These are phyloP conservation scores for Platalea minor DNA, from an alignment of 2,797 vertebrate species.

Conservation along the genomic window DNA sequence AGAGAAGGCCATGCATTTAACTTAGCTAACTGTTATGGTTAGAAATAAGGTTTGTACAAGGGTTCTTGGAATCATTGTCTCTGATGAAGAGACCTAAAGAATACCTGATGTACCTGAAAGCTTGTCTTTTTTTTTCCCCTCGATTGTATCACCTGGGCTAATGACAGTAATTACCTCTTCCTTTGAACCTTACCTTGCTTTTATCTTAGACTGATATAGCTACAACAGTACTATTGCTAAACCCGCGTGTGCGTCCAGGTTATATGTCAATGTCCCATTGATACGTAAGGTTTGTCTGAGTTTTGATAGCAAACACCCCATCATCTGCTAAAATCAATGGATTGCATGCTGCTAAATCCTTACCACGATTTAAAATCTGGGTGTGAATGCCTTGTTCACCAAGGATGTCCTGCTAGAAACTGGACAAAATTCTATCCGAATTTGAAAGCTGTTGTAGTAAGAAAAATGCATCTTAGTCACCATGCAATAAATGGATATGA, in stretches of 20 bases:
- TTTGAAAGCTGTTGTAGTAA: background rate
- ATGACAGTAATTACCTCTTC: background rate
- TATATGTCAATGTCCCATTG: rapidly evolving
- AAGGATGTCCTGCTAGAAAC: background rate
- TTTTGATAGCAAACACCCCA: background rate
- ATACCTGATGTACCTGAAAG: background rate
- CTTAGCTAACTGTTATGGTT: background rate
- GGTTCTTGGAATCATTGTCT: background rate
- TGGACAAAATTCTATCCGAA: background rate
- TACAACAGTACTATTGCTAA: background rate
- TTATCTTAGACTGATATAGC: background rate
- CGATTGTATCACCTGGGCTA: background rate
- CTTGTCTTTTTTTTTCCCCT: background rate
- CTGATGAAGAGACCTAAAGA: background rate
- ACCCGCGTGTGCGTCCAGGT: rapidly evolving
- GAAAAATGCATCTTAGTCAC: background rate
- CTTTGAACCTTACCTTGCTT: background rate
- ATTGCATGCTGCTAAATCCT: background rate
- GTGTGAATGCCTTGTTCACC: background rate
- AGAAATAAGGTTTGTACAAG: background rate
- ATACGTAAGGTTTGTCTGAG: background rate
- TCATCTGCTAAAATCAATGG: background rate
- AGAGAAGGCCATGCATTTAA: background rate
- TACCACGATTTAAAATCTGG: background rate
- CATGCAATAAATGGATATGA: background rate